These are phyloP conservation scores for Vireo altiloquus DNA, from an alignment of 2,113 vertebrate genomes.

Conservation along the genomic window DNA sequence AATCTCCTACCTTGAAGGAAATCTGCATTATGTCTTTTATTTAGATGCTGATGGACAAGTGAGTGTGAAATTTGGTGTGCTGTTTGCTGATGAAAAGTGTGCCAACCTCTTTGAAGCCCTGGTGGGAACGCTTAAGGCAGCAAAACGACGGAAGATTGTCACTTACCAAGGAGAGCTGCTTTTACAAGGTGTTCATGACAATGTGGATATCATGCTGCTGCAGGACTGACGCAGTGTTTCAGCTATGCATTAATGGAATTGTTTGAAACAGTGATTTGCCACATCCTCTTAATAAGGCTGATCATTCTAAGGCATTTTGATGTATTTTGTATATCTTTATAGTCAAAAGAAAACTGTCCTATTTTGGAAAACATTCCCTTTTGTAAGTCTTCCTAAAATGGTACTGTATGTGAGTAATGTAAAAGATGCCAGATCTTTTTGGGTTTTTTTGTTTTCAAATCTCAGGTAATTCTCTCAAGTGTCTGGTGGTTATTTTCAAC, in stretches of 20 bases:
- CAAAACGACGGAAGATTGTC: slow-evolving; percentile 86
- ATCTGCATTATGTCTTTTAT: not conserved
- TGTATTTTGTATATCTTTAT: slow-evolving; percentile 73
- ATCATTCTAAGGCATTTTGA: slow-evolving; percentile 14
- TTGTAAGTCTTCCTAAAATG: slow-evolving; percentile 54
- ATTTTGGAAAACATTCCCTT: slow-evolving; percentile 62
- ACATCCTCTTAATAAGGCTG: slow-evolving; percentile 29
- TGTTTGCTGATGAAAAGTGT: slow-evolving; percentile 91
- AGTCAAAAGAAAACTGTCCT: slow-evolving; percentile 37
- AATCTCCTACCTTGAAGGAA: not conserved
- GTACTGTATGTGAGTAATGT: slow-evolving; percentile 36
- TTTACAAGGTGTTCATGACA: slow-evolving; percentile 92
- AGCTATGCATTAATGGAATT: not conserved
- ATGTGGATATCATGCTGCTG: slow-evolving; percentile 86
- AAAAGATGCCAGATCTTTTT: not conserved
- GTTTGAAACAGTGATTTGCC: slow-evolving; percentile 21
- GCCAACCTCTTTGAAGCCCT: slow-evolving; percentile 98
- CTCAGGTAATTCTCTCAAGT: slow-evolving; percentile 54
- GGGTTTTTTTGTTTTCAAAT: not conserved
- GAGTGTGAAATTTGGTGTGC: slow-evolving; percentile 90
- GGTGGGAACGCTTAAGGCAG: slow-evolving; percentile 92
- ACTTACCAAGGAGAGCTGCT: slow-evolving; percentile 85
- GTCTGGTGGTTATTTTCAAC: slow-evolving; percentile 36
- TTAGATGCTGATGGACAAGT: slow-evolving; percentile 86
- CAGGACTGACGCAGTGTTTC: slow-evolving; percentile 70